Conservation (phyloP, 1,140 invertebrate species). For the Venturia canescens region DNA sequence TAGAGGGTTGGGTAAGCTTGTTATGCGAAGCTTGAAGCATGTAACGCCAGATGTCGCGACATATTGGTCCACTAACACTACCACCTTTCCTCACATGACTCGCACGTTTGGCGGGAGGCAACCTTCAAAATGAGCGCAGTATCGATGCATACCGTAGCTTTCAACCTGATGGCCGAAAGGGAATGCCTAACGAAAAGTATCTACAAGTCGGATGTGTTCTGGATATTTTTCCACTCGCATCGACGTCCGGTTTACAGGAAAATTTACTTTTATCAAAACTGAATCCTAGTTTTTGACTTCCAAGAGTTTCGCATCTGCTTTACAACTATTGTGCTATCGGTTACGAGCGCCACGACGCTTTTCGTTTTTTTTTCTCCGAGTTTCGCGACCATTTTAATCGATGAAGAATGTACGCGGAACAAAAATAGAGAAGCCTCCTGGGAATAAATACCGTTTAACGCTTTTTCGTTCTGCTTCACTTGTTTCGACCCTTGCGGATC, state of each 20-base stretch:
- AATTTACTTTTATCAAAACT: not conserved
- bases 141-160: constrained; percentile 3
- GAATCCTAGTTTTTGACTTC: not conserved
- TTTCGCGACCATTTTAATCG: not conserved
- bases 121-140: constrained; percentile 13
- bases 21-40: constrained; percentile 75
- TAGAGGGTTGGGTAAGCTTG: constrained; percentile 62
- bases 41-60: constrained; percentile 76
- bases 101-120: constrained; percentile 32
- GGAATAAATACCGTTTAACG: constrained; percentile 34
- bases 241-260: not conserved
- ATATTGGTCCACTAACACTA: constrained; percentile 68
- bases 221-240: not conserved
- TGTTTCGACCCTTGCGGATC: not conserved
- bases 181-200: not conserved
- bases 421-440: not conserved
- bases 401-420: not conserved
- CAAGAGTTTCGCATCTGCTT: not conserved
- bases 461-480: not conserved
- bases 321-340: not conserved
- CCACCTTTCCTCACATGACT: constrained; percentile 45
- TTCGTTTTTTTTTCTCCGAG: not conserved
- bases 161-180: constrained; percentile 7
- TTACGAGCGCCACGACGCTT: constrained; percentile 15
- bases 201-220: not conserved